A percentile compares a stretch with the other conserved stretches of the same genome.
Conservation (phyloP, 1,140 invertebrate species). For the Gonatopus flavifemur region DNA sequence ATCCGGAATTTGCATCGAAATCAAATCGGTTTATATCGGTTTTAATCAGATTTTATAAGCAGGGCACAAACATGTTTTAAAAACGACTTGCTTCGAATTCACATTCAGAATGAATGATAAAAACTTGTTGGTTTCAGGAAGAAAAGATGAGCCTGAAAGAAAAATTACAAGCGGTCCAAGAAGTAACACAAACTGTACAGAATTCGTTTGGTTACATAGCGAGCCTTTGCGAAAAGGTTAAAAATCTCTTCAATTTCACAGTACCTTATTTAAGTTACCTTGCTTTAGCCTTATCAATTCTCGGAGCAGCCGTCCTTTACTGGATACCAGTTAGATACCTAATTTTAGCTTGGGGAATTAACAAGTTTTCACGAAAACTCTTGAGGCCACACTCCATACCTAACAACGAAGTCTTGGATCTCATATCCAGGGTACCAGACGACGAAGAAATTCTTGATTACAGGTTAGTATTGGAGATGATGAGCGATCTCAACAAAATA, state of each 20-base stretch:
- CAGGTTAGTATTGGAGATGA: slow-evolving; percentile 29
- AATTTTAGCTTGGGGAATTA: slow-evolving; percentile 94
- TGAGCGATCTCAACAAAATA: not conserved
- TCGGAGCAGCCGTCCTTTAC: slow-evolving; percentile 81
- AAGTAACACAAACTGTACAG: slow-evolving; percentile 92
- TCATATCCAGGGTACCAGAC: slow-evolving; percentile 93
- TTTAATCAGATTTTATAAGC: too few relatives aligned
- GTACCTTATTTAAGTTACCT: slow-evolving; percentile 95
- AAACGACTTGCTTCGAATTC: slow-evolving; percentile 11
- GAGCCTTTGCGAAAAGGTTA: slow-evolving; percentile 86
- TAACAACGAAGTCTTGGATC: slow-evolving; percentile 96
- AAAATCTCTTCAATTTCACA: slow-evolving; percentile 97
- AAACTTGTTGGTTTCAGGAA: slow-evolving; percentile 63
- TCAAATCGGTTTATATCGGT: too few relatives aligned
- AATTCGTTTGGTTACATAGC: slow-evolving; percentile 92
- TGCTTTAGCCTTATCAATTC: slow-evolving; percentile 75
- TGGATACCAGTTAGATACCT: slow-evolving; percentile 89
- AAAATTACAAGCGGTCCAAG: slow-evolving; percentile 90
- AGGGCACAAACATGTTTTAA: too few relatives aligned
- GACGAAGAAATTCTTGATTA: slow-evolving; percentile 85
- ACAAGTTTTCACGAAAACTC: slow-evolving; percentile 95
- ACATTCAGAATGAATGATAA: slow-evolving; percentile 13
- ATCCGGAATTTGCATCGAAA: too few relatives aligned
- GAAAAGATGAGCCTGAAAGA: slow-evolving; percentile 96
- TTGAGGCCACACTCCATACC: slow-evolving; percentile 91